Percentiles rank a stretch among this genome's conserved stretches.
Conservation (phyloP, 53 echinoderm and acorn worm genomes). For the Henricia sp. region DNA sequence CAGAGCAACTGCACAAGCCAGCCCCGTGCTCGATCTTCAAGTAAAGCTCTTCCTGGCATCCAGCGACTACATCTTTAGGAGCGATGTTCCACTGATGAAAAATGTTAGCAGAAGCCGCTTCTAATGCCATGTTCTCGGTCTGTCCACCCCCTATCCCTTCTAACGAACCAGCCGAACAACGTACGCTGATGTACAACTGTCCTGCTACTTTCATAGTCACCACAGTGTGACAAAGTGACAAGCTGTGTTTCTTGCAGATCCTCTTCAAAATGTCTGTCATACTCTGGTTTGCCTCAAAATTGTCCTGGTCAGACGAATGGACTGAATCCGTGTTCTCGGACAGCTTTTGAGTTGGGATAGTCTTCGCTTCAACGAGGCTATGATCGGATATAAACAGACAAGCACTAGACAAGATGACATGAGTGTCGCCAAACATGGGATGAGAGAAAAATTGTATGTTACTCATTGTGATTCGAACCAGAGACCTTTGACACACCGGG, state of each 20-base stretch:
- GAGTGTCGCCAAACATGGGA: too few relatives aligned
- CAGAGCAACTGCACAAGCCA: slow-evolving; percentile 6
- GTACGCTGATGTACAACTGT: background rate
- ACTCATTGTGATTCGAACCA: too few relatives aligned
- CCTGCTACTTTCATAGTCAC: background rate
- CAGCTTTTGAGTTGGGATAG: background rate
- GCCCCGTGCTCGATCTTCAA: slow-evolving; percentile 20
- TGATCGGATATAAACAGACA: background rate
- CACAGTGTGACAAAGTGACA: background rate
- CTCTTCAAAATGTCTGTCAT: slow-evolving; percentile 20
- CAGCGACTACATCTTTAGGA: background rate
- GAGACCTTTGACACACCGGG: too few relatives aligned
- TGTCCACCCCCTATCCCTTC: background rate
- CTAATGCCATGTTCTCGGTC: background rate
- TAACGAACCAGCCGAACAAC: slow-evolving; percentile 1
- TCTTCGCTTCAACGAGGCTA: background rate
- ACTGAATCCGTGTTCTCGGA: background rate
- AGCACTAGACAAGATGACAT: too few relatives aligned
- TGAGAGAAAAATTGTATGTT: too few relatives aligned
- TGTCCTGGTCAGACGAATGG: background rate
- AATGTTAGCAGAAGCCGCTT: slow-evolving; percentile 22
- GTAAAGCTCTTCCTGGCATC: slow-evolving; percentile 5
- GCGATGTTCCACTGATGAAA: slow-evolving; percentile 12
- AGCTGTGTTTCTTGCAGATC: slow-evolving; percentile 5
- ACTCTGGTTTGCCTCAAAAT: background rate